Evolutionary conservation across 2,797 vertebrate genomes (phyloP).

Genomic region (Sandelia bainsii): DNA sequence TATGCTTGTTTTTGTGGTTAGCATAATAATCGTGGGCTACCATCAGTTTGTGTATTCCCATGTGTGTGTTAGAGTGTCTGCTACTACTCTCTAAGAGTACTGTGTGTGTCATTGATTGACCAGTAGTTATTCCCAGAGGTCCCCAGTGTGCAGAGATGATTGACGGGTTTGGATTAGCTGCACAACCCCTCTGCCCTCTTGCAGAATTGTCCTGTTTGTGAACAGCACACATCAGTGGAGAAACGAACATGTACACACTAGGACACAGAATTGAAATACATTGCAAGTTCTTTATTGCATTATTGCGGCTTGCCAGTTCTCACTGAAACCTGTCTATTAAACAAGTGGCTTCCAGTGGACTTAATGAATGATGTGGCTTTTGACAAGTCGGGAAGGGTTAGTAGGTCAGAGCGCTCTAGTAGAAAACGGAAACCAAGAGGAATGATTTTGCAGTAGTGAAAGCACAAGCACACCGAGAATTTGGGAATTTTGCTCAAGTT

Average conservation of each 20-base stretch:
- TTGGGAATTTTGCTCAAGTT: too few species aligned
- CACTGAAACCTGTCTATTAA: slow-evolving; percentile 40
- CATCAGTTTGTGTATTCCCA: neutral
- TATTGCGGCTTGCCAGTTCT: slow-evolving; percentile 40
- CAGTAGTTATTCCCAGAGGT: slow-evolving; percentile 56
- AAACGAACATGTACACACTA: neutral
- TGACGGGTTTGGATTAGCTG: slow-evolving; percentile 71
- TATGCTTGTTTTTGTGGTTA: neutral
- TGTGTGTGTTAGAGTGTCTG: slow-evolving; percentile 1
- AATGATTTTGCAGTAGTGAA: slow-evolving; percentile 9
- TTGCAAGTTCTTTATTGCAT: slow-evolving; percentile 25
- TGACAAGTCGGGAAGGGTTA: slow-evolving; percentile 12
- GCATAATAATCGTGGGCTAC: neutral
- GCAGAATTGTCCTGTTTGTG: slow-evolving; percentile 44
- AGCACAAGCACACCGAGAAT: too few species aligned
- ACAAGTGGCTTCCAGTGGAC: slow-evolving; percentile 11
- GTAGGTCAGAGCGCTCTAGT: neutral
- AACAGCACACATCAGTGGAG: slow-evolving; percentile 17
- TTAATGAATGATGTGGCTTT: slow-evolving; percentile 24
- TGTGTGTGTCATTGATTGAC: slow-evolving; percentile 67
- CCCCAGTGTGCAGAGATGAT: slow-evolving; percentile 58
- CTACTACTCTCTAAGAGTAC: slow-evolving; percentile 14
- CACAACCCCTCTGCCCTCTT: slow-evolving; percentile 48
- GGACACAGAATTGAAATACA: slow-evolving; percentile 8
- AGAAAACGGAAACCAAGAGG: neutral